Evolutionary conservation across 2,113 vertebrate species (phyloP), one percentile per base, ranked within the genome.

Genomic region (Rhegmatorhina hoffmannsi): DNA sequence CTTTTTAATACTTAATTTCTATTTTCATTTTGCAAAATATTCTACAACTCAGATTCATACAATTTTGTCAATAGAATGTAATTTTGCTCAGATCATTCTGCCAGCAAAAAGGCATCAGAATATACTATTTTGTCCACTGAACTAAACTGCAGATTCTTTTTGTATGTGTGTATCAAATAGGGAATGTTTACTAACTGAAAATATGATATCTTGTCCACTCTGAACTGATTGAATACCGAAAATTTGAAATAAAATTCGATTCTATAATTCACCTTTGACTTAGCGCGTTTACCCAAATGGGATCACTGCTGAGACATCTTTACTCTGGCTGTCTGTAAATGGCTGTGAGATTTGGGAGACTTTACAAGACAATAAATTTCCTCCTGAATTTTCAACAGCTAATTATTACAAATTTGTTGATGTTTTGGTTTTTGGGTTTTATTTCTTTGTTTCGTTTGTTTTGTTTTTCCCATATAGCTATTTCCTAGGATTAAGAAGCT

Each of bases 1-100:
- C 62, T 40, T 26, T 6, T 83, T 23, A 79, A 77, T 34, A 18
- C 16, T 78, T 85, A 90, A 44, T 73, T 87, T 94, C 43, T 79
- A 28, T 74, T 96, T 72, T 55, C 25, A 76, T 63, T 70, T 76
- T 66, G 14, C 34, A 91, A 92, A 77, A 49, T 91, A 80, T 87
- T 95, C 17, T 25, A 69, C 52, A 89, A 68, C 40, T 93, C 86
- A 85, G 34, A 88, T 94, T 83, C 17, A 43, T 89, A 33, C 15
- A 73, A 5, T 94, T 95, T 86, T 96, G 53, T 76, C 60, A 96
- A 92, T 44, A 95, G 58, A 94, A 95, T 83, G 9, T 70, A 90
- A 91, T 94, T 96, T 96, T 94, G 2, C 20, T 93, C 49, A 40
- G 36, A 52, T 92, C 7, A 55, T 93, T 93, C 69, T 92, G 66